These are phyloP conservation scores for Noctua janthe DNA, from an alignment of 2,888 invertebrate species.

Conservation along the genomic window DNA sequence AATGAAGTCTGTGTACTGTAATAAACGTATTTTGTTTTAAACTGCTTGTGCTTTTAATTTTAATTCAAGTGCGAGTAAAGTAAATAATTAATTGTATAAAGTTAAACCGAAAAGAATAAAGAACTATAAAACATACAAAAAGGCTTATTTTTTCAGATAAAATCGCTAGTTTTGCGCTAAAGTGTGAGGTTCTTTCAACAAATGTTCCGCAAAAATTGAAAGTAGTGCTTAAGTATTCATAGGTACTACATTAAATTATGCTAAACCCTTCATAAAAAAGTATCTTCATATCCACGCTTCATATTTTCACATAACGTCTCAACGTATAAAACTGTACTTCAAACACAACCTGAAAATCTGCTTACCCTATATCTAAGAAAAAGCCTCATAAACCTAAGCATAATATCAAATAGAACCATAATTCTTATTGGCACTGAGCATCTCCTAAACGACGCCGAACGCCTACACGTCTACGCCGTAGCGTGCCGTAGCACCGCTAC, in stretches of 20 bases:
- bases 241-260: not conserved
- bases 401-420: slow-evolving; percentile 61
- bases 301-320: not conserved
- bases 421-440: slow-evolving; percentile 54
- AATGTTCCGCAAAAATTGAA: not conserved
- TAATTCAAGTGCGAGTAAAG: not conserved
- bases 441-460: slow-evolving; percentile 49
- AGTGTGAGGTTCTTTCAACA: not conserved
- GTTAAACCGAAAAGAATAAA: not conserved
- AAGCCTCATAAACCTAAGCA: slow-evolving; percentile 38
- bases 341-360: slow-evolving; percentile 39
- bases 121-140: not conserved
- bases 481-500: slow-evolving; percentile 65
- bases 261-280: slow-evolving; percentile 9
- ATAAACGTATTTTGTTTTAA: slow-evolving; percentile 34
- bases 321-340: slow-evolving; percentile 23
- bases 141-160: accelerated
- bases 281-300: not conserved
- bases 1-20: slow-evolving; percentile 23
- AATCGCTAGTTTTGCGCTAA: not conserved
- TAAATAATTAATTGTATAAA: not conserved
- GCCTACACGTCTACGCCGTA: slow-evolving; percentile 69
- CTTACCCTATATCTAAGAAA: slow-evolving; percentile 32
- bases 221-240: not conserved
- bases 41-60: slow-evolving; percentile 8